Conservation (phyloP, 2,797 vertebrate species). For the Mus caroli region DNA sequence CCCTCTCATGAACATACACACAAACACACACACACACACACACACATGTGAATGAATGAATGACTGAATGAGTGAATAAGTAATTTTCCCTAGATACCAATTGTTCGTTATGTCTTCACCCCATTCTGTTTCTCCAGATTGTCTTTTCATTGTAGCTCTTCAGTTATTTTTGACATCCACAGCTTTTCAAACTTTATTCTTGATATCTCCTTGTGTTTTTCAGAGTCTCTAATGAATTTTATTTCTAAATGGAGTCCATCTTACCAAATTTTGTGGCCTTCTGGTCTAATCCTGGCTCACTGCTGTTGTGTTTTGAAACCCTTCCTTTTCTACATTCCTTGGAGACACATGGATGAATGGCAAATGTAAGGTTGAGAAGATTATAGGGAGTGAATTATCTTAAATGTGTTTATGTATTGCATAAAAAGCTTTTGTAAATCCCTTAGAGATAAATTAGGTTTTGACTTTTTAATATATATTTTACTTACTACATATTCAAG, state of each 20-base stretch:
- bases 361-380: background rate
- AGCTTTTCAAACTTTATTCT: background rate
- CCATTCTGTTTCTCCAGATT: fast-evolving
- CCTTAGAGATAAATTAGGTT: background rate
- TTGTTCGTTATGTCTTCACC: background rate
- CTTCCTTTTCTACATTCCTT: constrained; percentile 33
- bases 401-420: background rate
- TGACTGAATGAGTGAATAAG: background rate
- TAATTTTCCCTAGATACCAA: background rate
- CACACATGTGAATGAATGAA: background rate
- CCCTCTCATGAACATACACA: background rate
- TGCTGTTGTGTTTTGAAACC: background rate
- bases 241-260: background rate
- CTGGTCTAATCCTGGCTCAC: background rate
- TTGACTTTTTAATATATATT: constrained; percentile 5
- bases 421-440: background rate
- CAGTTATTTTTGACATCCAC: background rate
- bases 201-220: background rate
- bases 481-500: background rate
- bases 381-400: background rate
- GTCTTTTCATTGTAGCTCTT: background rate
- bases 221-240: background rate
- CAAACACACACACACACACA: background rate
- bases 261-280: background rate
- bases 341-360: background rate